These are phyloP conservation scores for Leptopilina syphax DNA, from an alignment of 2,888 invertebrate genomes.

Conservation along the genomic window DNA sequence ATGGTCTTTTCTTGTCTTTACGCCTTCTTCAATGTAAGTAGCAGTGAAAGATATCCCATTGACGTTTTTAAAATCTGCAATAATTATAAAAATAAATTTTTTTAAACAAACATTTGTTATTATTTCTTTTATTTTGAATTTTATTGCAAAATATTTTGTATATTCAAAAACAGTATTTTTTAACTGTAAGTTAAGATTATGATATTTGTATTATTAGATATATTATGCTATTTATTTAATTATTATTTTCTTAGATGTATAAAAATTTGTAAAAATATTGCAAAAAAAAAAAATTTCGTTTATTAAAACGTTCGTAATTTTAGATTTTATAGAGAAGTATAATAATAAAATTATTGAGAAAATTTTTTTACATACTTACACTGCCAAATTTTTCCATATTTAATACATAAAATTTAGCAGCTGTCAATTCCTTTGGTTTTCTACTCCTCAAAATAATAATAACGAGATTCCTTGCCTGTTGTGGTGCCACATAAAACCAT, in stretches of 20 bases:
- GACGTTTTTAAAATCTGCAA: slow-evolving; percentile 11
- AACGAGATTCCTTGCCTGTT: neutral
- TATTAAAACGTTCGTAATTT: neutral
- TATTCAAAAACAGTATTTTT: too few species aligned
- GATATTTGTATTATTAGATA: too few species aligned
- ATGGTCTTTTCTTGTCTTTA: neutral
- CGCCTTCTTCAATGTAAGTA: neutral
- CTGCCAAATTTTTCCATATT: slow-evolving; percentile 5
- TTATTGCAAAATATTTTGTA: too few species aligned
- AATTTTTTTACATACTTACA: neutral
- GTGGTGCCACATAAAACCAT: neutral
- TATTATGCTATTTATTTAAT: too few species aligned
- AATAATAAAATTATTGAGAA: neutral
- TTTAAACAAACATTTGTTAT: too few species aligned
- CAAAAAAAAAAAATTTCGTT: too few species aligned
- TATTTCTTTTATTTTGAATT: too few species aligned
- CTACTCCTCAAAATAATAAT: neutral
- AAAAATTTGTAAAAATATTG: too few species aligned
- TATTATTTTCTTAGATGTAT: too few species aligned
- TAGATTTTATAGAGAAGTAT: neutral
- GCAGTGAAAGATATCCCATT: neutral
- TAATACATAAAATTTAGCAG: neutral
- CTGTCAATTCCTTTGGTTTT: slow-evolving; percentile 8
- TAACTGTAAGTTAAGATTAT: too few species aligned
- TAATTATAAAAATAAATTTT: neutral